These are phyloP conservation scores for Pelusios castaneus DNA, from an alignment of 2,113 vertebrate species.

Conservation along the genomic window DNA sequence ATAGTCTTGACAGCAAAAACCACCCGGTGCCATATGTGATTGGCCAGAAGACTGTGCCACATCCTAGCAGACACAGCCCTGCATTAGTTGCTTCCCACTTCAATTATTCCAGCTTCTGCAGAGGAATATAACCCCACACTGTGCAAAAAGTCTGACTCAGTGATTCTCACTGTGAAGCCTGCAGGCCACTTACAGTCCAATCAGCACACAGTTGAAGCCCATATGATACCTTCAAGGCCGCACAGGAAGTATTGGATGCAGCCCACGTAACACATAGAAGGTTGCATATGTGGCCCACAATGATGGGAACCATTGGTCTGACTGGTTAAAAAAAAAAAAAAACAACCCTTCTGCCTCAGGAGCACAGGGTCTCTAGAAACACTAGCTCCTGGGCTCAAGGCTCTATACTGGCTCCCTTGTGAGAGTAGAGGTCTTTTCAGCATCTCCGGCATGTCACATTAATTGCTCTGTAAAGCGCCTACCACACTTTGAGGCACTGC, in stretches of 20 bases:
- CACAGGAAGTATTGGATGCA: too few species aligned
- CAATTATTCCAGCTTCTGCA: background rate
- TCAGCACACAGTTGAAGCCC: too few species aligned
- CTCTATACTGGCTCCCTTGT: background rate
- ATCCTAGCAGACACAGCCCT: rapidly evolving
- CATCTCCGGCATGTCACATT: constrained; percentile 36
- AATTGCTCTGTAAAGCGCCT: background rate
- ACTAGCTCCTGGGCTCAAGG: rapidly evolving
- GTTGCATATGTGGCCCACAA: too few species aligned
- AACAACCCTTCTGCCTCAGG: background rate
- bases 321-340: background rate
- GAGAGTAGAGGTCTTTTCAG: background rate
- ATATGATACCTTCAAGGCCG: too few species aligned
- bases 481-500: background rate
- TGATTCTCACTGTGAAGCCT: too few species aligned
- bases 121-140: background rate
- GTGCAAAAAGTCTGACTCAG: background rate
- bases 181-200: too few species aligned
- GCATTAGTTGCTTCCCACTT: rapidly evolving
- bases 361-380: background rate
- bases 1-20: background rate
- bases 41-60: rapidly evolving
- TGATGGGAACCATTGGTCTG: background rate
- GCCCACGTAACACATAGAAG: too few species aligned
- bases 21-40: rapidly evolving